These are phyloP conservation scores for Muscidifurax raptorellus DNA, from an alignment of 1,140 invertebrate genomes.

Conservation along the genomic window DNA sequence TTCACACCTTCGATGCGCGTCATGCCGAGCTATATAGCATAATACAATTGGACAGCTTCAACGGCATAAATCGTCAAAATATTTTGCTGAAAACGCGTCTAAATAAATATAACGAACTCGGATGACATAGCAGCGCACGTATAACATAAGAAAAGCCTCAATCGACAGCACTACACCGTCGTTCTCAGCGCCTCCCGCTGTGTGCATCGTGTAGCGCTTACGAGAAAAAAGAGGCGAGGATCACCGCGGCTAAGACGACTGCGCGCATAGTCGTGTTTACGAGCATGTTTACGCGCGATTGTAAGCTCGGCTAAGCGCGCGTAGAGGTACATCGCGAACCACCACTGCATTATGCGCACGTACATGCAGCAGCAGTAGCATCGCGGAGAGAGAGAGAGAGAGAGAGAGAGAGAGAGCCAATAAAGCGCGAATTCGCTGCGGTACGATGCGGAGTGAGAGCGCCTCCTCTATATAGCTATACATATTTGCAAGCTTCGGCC, in stretches of 20 bases:
- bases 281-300: conserved; percentile 13
- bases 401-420: no score
- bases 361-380: neutral
- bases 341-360: neutral
- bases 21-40: no score
- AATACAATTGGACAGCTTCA: no score
- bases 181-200: neutral
- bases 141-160: neutral
- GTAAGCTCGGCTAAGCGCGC: conserved; percentile 7
- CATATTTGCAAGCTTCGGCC: conserved; percentile 1
- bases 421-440: neutral
- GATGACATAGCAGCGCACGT: no score
- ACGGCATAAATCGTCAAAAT: no score
- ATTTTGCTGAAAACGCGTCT: no score
- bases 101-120: no score
- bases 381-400: no score
- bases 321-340: neutral
- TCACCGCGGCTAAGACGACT: no score
- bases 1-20: no score
- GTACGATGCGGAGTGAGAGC: neutral
- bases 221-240: neutral
- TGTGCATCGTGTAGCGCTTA: neutral
- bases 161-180: neutral
- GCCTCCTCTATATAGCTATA: neutral
- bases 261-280: conserved; percentile 12